phyloP scores from a whole-genome alignment of 2,797 vertebrate genomes.

The Typhlichthys subterraneus region DNA sequence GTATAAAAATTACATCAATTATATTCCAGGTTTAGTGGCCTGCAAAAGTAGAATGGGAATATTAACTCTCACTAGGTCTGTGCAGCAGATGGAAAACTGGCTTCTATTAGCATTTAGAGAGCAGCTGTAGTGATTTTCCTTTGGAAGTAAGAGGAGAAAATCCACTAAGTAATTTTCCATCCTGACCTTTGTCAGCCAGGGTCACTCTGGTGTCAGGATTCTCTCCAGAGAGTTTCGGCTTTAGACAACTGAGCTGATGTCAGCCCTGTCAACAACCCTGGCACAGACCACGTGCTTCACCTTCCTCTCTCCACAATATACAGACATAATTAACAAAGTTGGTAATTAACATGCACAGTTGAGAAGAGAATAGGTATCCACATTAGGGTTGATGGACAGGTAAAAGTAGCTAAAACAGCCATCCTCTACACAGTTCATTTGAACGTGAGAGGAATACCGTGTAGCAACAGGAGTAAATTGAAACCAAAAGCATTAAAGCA shows the following conservation, averaged over 20 bases:
- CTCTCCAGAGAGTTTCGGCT: neutral
- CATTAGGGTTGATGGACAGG: too few relatives aligned
- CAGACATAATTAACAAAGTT: neutral
- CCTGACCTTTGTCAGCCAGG: neutral
- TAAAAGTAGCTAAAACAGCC: too few relatives aligned
- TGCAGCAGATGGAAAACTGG: neutral
- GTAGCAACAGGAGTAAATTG: too few relatives aligned
- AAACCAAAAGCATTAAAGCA: too few relatives aligned
- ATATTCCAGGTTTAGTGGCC: too few relatives aligned
- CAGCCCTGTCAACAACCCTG: slow-evolving; percentile 1
- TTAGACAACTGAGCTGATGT: neutral
- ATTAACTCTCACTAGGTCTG: too few relatives aligned
- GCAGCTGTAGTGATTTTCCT: neutral
- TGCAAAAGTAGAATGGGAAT: too few relatives aligned
- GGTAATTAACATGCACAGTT: neutral
- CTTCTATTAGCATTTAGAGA: neutral
- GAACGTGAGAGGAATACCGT: too few relatives aligned
- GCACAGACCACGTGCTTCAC: neutral
- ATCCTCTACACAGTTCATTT: too few relatives aligned
- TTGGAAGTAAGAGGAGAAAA: neutral
- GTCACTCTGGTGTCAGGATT: neutral
- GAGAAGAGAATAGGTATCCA: neutral
- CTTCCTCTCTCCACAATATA: neutral
- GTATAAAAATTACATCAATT: too few relatives aligned
- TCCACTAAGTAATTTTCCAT: neutral